Evolutionary conservation across 1,140 invertebrate species (phyloP), one percentile per base, ranked within the genome.

Genomic region (Drosophila virilis): DNA sequence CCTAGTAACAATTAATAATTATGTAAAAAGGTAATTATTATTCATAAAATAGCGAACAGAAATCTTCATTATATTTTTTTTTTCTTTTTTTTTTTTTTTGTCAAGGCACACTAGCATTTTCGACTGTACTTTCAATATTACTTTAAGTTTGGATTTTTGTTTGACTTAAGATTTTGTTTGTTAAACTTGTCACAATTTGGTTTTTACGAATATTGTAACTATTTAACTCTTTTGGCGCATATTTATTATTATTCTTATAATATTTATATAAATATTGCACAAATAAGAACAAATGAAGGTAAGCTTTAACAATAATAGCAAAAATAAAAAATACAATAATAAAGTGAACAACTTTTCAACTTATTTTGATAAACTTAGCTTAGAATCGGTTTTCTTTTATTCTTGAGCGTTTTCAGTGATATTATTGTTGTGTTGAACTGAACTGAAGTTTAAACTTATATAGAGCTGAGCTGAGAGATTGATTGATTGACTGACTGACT

Each of bases 51-150:
- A 61, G 73, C 57, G 64, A 35, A 83, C 48, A 69, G 76, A 80
- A 65, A 73, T 77, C 55, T 35, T 33, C 17, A 38, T 48, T n/a
- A n/a, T n/a, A n/a, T n/a, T n/a, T n/a, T n/a, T n/a, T 17, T 55
- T 61, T 75, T 64, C 60, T 32, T 70, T 48, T 69, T 69, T 48
- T 81, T 73, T 80, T 73, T 74, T 85, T 77, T 79, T 84, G 74
- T 91, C 88, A 91, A 91, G 88, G 88, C 88, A 91, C 88, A 91
- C 88, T 91, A 91, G 83, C 88, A 88, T 84, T 89, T 90, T 85
- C 72, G 66, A 74, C 89, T 89, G 81, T 91, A 89, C 80, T 74
- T 82, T 88, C 71, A 75, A 78, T 81, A 74, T 90, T 73, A 69
- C 58, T 80, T 70, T 73, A 60, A 54, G 66, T 84, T 79, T 66